These are phyloP conservation scores for Tetraneura akinire DNA, from an alignment of 1,140 invertebrate genomes.

Conservation along the genomic window DNA sequence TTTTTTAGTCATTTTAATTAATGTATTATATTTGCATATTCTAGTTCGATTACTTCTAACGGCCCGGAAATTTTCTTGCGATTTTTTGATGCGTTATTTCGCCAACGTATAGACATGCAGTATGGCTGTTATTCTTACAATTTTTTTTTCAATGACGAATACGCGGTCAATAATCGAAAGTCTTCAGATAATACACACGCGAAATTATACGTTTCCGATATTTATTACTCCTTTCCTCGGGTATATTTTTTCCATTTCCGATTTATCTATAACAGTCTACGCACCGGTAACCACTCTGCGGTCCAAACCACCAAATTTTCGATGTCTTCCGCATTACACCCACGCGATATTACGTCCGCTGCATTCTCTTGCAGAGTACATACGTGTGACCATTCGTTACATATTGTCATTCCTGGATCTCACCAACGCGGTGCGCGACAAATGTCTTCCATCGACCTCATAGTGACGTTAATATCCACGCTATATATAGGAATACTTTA, in stretches of 20 bases:
- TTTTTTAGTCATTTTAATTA: no score
- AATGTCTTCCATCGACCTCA: slow-evolving; percentile 33
- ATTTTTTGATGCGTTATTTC: no score
- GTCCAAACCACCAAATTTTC: slow-evolving; percentile 50
- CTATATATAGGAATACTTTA: slow-evolving; percentile 17
- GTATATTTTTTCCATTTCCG: not conserved
- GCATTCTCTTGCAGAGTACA: slow-evolving; percentile 54
- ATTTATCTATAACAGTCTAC: not conserved
- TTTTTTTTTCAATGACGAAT: no score
- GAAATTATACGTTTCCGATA: not conserved
- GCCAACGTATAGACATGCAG: no score
- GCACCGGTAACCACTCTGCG: not conserved
- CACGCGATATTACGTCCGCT: slow-evolving; percentile 56
- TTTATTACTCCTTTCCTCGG: not conserved
- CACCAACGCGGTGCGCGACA: slow-evolving; percentile 47
- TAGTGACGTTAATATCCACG: slow-evolving; percentile 49
- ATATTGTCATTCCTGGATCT: slow-evolving; percentile 56
- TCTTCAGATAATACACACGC: not conserved
- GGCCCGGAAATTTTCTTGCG: no score
- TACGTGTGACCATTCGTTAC: slow-evolving; percentile 54
- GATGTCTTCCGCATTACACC: slow-evolving; percentile 49
- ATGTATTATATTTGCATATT: no score
- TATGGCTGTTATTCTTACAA: no score
- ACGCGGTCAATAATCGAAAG: no score
- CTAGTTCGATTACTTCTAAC: no score